A percentile compares a stretch with the other conserved stretches of the same genome.
Evolutionary conservation across 2,797 vertebrate genomes (phyloP).

Genomic region (Syngnathus rostellatus): DNA sequence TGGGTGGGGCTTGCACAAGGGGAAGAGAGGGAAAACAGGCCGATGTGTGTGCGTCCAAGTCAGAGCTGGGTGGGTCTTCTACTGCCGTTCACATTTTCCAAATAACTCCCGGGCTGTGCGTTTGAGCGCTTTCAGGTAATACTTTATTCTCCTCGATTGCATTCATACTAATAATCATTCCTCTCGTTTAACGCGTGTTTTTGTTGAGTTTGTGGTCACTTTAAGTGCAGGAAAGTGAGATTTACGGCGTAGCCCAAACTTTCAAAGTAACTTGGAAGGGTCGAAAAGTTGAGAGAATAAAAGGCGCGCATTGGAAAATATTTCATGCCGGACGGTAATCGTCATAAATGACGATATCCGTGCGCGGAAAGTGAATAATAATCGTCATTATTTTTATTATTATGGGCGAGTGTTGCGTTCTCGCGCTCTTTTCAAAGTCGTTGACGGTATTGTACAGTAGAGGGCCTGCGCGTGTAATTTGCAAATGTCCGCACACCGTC

Average conservation of each 20-base stretch:
- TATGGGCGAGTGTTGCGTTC: not conserved
- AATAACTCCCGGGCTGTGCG: slow-evolving; percentile 46
- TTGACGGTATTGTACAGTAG: slow-evolving; percentile 13
- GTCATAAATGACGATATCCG: not conserved
- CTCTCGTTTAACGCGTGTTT: not conserved
- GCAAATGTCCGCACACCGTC: slow-evolving; percentile 35
- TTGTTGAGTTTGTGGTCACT: slow-evolving; percentile 4
- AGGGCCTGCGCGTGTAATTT: slow-evolving; percentile 33
- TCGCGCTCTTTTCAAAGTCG: slow-evolving; percentile 56
- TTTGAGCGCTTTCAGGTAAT: slow-evolving; percentile 58
- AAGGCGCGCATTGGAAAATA: not conserved
- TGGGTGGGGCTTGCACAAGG: slow-evolving; percentile 68
- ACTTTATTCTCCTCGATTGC: slow-evolving; percentile 21
- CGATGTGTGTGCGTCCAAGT: slow-evolving; percentile 52
- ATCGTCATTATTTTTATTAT: not conserved
- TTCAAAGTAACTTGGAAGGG: not conserved
- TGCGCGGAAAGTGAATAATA: not conserved
- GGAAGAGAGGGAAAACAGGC: slow-evolving; percentile 51
- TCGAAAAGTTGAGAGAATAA: not conserved
- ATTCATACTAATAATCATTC: not conserved
- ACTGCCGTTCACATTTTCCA: slow-evolving; percentile 52
- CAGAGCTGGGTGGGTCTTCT: slow-evolving; percentile 66
- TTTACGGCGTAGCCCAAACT: not conserved
- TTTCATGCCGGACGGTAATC: not conserved
- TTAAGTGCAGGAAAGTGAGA: slow-evolving; percentile 1